These are phyloP conservation scores for Tachysurus vachellii DNA, from an alignment of 2,113 vertebrate genomes.

Conservation along the genomic window DNA sequence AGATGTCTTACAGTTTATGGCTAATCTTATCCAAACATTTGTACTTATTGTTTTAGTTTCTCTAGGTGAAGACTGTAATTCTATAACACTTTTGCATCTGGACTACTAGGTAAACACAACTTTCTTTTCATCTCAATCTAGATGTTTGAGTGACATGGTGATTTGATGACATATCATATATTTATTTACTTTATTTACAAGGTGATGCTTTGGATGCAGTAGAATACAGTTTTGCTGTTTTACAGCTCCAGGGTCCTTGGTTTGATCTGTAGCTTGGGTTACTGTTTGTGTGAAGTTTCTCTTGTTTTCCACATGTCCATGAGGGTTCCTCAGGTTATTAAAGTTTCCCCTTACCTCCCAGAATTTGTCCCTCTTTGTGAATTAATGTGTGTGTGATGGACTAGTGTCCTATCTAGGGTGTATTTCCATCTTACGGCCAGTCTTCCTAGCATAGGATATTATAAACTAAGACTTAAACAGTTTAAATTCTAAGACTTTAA, in stretches of 20 bases:
- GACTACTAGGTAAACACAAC: background rate
- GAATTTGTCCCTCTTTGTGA: background rate
- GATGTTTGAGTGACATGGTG: background rate
- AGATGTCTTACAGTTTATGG: background rate
- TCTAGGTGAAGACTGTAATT: background rate
- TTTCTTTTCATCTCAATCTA: background rate
- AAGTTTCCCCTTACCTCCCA: background rate
- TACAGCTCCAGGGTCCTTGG: background rate
- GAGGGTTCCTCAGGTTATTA: background rate
- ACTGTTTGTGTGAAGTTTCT: background rate
- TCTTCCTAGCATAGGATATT: background rate
- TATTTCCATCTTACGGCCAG: background rate
- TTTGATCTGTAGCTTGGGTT: constrained; percentile 10
- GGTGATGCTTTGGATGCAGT: background rate
- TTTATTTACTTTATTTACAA: constrained; percentile 1
- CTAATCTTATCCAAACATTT: constrained; percentile 12
- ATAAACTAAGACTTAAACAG: background rate
- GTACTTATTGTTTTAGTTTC: constrained; percentile 8
- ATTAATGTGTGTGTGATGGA: background rate
- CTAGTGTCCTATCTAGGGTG: background rate
- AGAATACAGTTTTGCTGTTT: background rate
- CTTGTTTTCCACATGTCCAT: background rate
- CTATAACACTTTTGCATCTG: background rate
- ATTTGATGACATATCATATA: constrained; percentile 5
- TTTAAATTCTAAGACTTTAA: background rate